These are phyloP conservation scores for Trogon surrucura DNA, from an alignment of 2,113 vertebrate genomes.

Conservation along the genomic window DNA sequence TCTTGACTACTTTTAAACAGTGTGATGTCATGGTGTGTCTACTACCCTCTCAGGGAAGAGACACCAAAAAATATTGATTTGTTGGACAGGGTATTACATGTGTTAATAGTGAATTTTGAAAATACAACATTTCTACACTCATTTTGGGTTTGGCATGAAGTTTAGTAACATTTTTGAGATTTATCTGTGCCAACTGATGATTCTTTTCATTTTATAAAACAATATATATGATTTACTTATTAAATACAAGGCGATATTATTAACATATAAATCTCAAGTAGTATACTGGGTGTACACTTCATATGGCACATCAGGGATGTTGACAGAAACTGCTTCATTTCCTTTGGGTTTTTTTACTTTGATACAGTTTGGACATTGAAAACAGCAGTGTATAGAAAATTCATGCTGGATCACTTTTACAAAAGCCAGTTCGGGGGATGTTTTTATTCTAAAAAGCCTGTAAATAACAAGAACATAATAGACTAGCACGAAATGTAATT, in stretches of 20 bases:
- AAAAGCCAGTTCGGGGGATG: background rate
- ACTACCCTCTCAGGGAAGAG: background rate
- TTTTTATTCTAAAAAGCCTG: slow-evolving; percentile 7
- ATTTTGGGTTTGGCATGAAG: background rate
- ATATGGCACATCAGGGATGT: slow-evolving; percentile 52
- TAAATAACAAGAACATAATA: slow-evolving; percentile 39
- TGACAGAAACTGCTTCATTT: slow-evolving; percentile 53
- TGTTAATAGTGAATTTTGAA: slow-evolving; percentile 21
- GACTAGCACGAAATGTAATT: background rate
- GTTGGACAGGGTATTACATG: background rate
- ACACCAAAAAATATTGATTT: background rate
- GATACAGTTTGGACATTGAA: slow-evolving; percentile 21
- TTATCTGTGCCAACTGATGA: slow-evolving; percentile 34
- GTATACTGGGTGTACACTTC: slow-evolving; percentile 30
- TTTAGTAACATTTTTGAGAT: slow-evolving; percentile 24
- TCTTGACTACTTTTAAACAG: background rate
- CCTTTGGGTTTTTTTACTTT: slow-evolving; percentile 59
- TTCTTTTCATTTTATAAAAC: slow-evolving; percentile 40
- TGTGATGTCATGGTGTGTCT: background rate
- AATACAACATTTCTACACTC: background rate
- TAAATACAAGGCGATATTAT: slow-evolving; percentile 56
- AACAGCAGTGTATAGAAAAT: slow-evolving; percentile 14
- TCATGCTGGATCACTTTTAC: background rate
- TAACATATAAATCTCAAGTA: slow-evolving; percentile 68
- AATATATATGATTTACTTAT: slow-evolving; percentile 63